Conservation (phyloP, 2,888 invertebrate genomes). For the Spilosoma lubricipeda region DNA sequence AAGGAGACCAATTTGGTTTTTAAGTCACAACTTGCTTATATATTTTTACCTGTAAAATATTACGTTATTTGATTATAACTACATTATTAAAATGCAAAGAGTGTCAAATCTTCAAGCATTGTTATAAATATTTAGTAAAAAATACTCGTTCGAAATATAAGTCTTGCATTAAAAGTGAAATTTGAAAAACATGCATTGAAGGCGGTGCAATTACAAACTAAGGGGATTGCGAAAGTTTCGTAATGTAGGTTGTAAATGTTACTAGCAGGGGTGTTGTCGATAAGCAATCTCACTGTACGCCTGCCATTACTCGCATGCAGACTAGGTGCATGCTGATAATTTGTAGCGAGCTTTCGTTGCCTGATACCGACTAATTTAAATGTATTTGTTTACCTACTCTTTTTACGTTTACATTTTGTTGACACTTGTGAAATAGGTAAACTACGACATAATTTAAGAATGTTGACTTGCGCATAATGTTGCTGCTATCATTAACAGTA, state of each 20-base stretch:
- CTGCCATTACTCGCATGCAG: conserved; percentile 28
- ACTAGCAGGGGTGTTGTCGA: conserved; percentile 45
- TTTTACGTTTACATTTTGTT: not conserved
- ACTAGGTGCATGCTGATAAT: conserved; percentile 37
- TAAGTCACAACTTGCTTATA: not conserved
- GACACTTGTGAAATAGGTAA: not conserved
- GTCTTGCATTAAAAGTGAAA: conserved; percentile 48
- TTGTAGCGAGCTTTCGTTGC: conserved; percentile 37
- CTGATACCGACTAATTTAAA: conserved; percentile 24
- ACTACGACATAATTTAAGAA: not conserved
- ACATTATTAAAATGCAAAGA: conserved; percentile 11
- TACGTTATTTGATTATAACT: not conserved
- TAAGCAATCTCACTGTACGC: conserved; percentile 45
- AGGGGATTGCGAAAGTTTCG: conserved; percentile 75
- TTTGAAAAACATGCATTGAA: conserved; percentile 66
- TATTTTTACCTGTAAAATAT: not conserved
- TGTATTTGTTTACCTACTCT: not conserved
- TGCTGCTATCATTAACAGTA: conserved; percentile 10
- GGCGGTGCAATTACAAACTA: conserved; percentile 58
- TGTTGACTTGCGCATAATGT: not conserved
- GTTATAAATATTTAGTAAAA: conserved; percentile 37
- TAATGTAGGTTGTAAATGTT: conserved; percentile 67
- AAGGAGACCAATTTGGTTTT: not conserved
- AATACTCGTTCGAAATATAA: conserved; percentile 33
- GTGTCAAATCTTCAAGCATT: conserved; percentile 7